Percentiles rank a stretch among this genome's conserved stretches.
Conservation (phyloP, 2,888 invertebrate genomes). For the Pristionchus maxplancki region DNA sequence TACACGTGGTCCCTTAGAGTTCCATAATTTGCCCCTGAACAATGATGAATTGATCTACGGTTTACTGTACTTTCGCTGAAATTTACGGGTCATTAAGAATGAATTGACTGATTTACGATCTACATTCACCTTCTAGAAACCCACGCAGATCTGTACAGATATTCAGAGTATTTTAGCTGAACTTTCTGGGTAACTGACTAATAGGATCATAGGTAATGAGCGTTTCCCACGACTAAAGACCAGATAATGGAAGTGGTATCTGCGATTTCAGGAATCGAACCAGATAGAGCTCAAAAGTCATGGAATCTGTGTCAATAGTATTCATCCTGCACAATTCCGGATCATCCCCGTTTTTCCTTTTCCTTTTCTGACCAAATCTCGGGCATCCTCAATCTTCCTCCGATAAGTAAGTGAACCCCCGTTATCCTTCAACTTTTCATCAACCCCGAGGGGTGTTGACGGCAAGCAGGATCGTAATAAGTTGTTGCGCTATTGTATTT, state of each 20-base stretch:
- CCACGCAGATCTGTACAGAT: too few species aligned
- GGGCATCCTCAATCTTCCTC: background rate
- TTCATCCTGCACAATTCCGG: background rate
- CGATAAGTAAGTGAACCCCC: too few species aligned
- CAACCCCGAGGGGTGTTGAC: background rate
- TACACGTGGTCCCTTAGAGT: background rate
- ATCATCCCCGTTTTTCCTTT: background rate
- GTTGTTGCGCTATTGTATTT: background rate
- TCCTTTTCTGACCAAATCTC: background rate
- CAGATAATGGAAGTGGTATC: background rate
- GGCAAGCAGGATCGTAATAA: background rate
- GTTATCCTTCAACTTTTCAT: too few species aligned
- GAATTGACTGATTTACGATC: too few species aligned
- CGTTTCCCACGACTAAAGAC: background rate
- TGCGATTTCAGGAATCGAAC: too few species aligned
- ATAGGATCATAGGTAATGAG: background rate
- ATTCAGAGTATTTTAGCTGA: background rate
- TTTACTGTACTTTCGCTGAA: background rate
- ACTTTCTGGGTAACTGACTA: background rate
- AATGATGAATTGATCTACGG: background rate
- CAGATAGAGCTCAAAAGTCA: background rate
- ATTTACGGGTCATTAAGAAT: background rate
- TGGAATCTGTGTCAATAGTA: background rate
- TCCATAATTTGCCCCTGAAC: background rate
- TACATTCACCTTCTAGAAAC: too few species aligned